These are phyloP conservation scores for Phacellophora camtschatica DNA, from an alignment of 30 jellyfish, hydroid and myxozoan genomes.

Conservation along the genomic window DNA sequence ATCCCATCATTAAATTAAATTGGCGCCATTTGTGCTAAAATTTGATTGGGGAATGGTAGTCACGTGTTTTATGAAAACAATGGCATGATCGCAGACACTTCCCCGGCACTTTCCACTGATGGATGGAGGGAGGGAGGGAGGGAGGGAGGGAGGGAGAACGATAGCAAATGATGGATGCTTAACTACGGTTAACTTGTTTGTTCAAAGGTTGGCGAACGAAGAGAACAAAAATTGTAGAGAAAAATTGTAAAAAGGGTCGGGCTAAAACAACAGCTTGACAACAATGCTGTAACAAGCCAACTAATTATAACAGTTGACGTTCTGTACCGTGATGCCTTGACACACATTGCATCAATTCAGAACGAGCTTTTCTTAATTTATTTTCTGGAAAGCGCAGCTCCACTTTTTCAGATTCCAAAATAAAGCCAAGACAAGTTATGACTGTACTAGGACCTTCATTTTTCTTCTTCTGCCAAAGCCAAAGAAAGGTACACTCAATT, in stretches of 20 bases:
- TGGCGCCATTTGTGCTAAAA: not conserved
- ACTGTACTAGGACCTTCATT: too few species aligned
- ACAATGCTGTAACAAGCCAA: conserved; percentile 1
- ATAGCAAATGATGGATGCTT: too few species aligned
- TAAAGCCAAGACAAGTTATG: not conserved
- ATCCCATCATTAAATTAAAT: too few species aligned
- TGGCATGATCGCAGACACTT: not conserved
- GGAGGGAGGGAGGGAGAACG: too few species aligned
- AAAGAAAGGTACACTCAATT: not conserved
- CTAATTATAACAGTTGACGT: not conserved
- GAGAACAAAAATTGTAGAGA: too few species aligned
- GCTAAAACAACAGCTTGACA: not conserved
- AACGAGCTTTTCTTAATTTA: not conserved
- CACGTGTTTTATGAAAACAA: not conserved
- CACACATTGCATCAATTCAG: not conserved
- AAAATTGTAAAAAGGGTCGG: too few species aligned
- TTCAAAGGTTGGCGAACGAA: too few species aligned
- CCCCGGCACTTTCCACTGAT: too few species aligned
- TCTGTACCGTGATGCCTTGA: not conserved
- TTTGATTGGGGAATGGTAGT: not conserved
- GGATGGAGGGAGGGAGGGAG: too few species aligned
- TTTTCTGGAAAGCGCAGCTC: not conserved
- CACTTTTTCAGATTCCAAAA: not conserved
- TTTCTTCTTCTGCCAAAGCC: not conserved
- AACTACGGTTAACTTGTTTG: too few species aligned